Conservation (phyloP, 1,140 invertebrate genomes). For the Solenopsis fugax region DNA sequence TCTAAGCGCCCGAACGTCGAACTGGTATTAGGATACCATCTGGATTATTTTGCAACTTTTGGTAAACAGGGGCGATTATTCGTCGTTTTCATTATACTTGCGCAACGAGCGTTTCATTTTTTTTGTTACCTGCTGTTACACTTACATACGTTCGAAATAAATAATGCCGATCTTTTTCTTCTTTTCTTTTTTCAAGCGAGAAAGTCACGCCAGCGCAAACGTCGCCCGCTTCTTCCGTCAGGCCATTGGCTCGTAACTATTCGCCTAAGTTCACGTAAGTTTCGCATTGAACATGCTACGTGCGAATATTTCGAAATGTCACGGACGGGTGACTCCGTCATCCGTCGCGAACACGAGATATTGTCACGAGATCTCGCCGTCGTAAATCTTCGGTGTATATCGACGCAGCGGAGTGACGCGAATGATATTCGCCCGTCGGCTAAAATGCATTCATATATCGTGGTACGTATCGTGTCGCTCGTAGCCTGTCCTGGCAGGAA, state of each 20-base stretch:
- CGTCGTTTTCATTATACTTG: not conserved
- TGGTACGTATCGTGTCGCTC: conserved; percentile 47
- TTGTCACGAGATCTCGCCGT: conserved; percentile 58
- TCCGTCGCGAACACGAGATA: conserved; percentile 57
- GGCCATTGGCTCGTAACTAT: conserved; percentile 24
- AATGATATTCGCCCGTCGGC: conserved; percentile 48
- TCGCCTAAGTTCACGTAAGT: conserved; percentile 25
- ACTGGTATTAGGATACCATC: conserved; percentile 26
- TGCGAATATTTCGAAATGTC: conserved; percentile 55
- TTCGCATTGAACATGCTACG: conserved; percentile 6
- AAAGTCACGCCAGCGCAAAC: not conserved
- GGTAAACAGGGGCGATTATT: conserved; percentile 11
- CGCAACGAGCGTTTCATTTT: not conserved
- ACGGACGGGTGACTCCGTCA: conserved; percentile 34
- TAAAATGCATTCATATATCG: conserved; percentile 55
- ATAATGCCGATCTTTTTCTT: not conserved
- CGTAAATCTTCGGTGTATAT: conserved; percentile 56
- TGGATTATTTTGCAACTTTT: conserved; percentile 52
- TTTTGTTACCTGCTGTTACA: not conserved
- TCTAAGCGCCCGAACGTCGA: conserved; percentile 29
- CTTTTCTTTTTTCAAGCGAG: not conserved
- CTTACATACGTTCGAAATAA: not conserved
- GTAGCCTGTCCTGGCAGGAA: conserved; percentile 59
- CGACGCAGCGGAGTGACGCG: conserved; percentile 36
- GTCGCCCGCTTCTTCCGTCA: not conserved